Base-by-base conservation (phyloP, 2,888 invertebrate species). In the Phorcus lineatus region DNA sequence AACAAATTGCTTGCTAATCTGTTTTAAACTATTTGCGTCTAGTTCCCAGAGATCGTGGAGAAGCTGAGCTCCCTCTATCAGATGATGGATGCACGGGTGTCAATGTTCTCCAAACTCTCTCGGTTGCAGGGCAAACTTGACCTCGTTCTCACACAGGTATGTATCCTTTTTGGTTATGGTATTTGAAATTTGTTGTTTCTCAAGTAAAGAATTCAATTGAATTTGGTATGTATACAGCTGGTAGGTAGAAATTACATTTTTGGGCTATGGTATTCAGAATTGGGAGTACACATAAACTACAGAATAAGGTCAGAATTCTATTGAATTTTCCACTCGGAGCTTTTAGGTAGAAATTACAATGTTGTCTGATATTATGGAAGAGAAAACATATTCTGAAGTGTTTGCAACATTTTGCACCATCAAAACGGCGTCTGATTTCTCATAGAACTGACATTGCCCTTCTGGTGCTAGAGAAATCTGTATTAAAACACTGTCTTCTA, bases 41-140 rank as follows among this genome's bases (percentile, higher is more conserved):
- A 93, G 92, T 95, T 95, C 91, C 95, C 95, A 4, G 94, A 95
- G 78, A 92, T 95, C 52, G 93, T 94, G 7, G 94, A 95, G 52
- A 90, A 94, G 17, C 92, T 96, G 70, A 94, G 94, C 16, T 94
- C 95, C 2, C 93, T 95, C 83, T 93, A 95, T 87, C 94, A 94
- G 82, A 93, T 94, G 66, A 94, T 96, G 82, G 94, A 95, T 85
- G 94, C 94, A 7, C 93, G 95, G 85, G 92, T 95, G 74, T 91
- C 92, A 17, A 91, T 95, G 31, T 93, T 95, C 77, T 92, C 94
- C 2, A 94, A 94, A 70, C 90, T 95, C 81, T 94, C 94, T 70
- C 94, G 94, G 87, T 92, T 96, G 78, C 94, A 94, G 87, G 96
- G 96, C 6, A 94, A 95, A 74, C 93, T 96, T 54, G 94, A 95